Conservation (phyloP, 2,888 invertebrate species). For the Zygaena filipendulae region DNA sequence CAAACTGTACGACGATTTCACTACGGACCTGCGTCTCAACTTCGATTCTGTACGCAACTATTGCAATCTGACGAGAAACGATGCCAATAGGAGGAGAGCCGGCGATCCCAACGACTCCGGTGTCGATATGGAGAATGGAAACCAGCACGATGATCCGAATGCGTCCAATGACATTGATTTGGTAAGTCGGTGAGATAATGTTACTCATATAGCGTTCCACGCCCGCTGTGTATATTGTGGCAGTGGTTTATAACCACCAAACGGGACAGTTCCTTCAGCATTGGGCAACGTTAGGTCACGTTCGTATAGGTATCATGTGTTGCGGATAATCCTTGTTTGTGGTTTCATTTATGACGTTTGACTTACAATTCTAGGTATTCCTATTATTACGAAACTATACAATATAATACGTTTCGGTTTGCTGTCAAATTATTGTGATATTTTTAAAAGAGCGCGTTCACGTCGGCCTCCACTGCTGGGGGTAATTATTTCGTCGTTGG, state of each 20-base stretch:
- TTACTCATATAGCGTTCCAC: not conserved
- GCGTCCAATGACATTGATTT: conserved; percentile 49
- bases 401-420: no score
- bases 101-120: conserved; percentile 56
- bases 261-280: conserved; percentile 13
- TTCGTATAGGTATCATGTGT: no score
- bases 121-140: conserved; percentile 60
- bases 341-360: no score
- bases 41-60: conserved; percentile 41
- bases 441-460: no score
- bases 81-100: conserved; percentile 28
- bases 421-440: no score
- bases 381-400: no score
- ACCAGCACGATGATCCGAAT: conserved; percentile 39
- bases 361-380: no score
- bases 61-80: conserved; percentile 26
- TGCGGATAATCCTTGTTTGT: not conserved
- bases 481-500: no score
- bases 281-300: conserved; percentile 12
- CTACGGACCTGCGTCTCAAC: conserved; percentile 48
- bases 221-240: no score
- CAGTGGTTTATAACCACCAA: no score
- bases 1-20: conserved; percentile 60
- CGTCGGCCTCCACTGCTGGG: no score
- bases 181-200: no score